These are phyloP conservation scores for Mermis nigrescens DNA, from an alignment of 2,888 invertebrate species.

Conservation along the genomic window DNA sequence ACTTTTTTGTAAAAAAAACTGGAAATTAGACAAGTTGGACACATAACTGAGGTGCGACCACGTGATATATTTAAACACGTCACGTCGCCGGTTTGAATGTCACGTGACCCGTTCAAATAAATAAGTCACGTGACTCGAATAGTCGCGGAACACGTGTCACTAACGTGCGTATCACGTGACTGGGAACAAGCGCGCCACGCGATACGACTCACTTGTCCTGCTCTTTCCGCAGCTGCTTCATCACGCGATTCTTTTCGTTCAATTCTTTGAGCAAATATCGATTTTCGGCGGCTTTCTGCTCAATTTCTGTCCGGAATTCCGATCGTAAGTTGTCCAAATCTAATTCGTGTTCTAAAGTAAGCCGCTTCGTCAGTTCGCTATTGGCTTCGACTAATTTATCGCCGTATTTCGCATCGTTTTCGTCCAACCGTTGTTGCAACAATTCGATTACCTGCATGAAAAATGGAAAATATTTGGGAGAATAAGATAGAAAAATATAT, in stretches of 20 bases:
- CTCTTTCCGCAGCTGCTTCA: background rate
- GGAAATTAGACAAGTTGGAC: too few species aligned
- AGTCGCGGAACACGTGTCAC: too few species aligned
- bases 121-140: too few species aligned
- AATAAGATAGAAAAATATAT: too few species aligned
- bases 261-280: background rate
- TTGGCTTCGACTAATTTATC: background rate
- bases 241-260: background rate
- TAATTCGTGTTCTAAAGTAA: constrained; percentile 10
- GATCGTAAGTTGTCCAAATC: background rate
- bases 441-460: background rate
- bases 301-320: background rate
- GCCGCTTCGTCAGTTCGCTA: constrained; percentile 6
- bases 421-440: background rate
- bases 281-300: background rate
- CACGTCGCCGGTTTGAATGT: too few species aligned
- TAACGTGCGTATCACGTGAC: too few species aligned
- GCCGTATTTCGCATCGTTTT: background rate
- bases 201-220: background rate
- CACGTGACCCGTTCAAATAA: too few species aligned
- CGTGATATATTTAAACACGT: too few species aligned
- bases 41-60: too few species aligned
- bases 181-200: too few species aligned
- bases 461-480: background rate
- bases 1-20: too few species aligned